Percentiles rank a stretch among this genome's conserved stretches.
Evolutionary conservation across 92 coral and sea anemone genomes (phyloP).

Genomic region (Anthopleura xanthogrammica): DNA sequence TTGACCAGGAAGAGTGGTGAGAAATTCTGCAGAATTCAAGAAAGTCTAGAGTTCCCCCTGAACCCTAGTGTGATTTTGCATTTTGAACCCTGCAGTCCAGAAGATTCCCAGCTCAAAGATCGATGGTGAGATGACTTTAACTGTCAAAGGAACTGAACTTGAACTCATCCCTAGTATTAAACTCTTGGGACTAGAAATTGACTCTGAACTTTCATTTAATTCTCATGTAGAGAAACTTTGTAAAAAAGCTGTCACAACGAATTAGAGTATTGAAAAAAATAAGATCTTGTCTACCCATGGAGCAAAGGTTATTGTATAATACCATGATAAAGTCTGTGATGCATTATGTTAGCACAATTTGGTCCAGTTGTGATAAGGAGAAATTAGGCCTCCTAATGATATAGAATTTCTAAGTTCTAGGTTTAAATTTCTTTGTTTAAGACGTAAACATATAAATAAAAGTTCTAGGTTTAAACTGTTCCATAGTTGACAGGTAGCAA

Average conservation of each 20-base stretch:
- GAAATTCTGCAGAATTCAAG: slow-evolving; percentile 43
- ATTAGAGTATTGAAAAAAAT: background rate
- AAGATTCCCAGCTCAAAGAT: slow-evolving; percentile 4
- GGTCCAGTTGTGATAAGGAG: too few relatives aligned
- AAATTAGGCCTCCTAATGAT: too few relatives aligned
- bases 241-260: background rate
- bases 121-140: background rate
- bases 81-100: background rate
- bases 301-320: too few relatives aligned
- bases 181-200: background rate
- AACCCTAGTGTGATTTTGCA: slow-evolving; percentile 51
- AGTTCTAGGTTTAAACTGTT: too few relatives aligned
- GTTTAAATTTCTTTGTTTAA: too few relatives aligned
- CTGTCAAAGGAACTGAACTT: background rate
- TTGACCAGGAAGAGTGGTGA: slow-evolving; percentile 38
- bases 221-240: background rate
- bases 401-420: too few relatives aligned
- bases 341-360: too few relatives aligned
- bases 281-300: background rate
- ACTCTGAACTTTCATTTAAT: background rate
- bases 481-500: too few relatives aligned
- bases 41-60: slow-evolving; percentile 60
- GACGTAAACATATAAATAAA: too few relatives aligned
- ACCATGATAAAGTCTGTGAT: too few relatives aligned
- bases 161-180: background rate